Evolutionary conservation across 2,113 vertebrate genomes (phyloP).

Genomic region (Bos taurus): DNA sequence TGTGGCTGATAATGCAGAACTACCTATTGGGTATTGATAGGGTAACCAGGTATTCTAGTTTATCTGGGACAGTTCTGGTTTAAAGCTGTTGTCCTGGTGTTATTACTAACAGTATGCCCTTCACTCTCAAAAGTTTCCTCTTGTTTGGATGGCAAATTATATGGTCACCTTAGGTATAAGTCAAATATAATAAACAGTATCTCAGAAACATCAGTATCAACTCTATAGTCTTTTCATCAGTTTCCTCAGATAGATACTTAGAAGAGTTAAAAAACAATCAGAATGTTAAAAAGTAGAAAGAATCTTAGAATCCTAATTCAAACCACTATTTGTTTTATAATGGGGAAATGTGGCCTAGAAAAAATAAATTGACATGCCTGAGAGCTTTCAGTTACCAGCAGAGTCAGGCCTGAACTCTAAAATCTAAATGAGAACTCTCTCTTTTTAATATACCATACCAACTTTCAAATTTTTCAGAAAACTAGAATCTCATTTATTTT

Average conservation of each 20-base stretch:
- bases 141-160: conserved; percentile 13
- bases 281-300: conserved; percentile 17
- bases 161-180: background rate
- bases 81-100: conserved; percentile 3
- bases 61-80: background rate
- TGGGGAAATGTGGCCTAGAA: background rate
- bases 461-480: conserved; percentile 38
- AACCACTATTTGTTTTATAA: conserved; percentile 15
- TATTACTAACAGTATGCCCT: background rate
- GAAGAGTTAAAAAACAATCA: background rate
- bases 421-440: background rate
- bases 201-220: conserved; percentile 25
- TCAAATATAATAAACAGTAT: conserved; percentile 26
- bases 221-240: background rate
- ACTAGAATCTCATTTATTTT: background rate
- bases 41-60: background rate
- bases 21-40: background rate
- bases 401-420: background rate
- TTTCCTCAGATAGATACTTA: conserved; percentile 15
- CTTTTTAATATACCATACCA: background rate
- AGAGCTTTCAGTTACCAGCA: background rate
- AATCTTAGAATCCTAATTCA: background rate
- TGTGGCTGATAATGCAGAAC: background rate
- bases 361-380: background rate
- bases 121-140: background rate